phyloP scores from a whole-genome alignment of 2,797 vertebrate genomes.

The Aeoliscus strigatus region DNA sequence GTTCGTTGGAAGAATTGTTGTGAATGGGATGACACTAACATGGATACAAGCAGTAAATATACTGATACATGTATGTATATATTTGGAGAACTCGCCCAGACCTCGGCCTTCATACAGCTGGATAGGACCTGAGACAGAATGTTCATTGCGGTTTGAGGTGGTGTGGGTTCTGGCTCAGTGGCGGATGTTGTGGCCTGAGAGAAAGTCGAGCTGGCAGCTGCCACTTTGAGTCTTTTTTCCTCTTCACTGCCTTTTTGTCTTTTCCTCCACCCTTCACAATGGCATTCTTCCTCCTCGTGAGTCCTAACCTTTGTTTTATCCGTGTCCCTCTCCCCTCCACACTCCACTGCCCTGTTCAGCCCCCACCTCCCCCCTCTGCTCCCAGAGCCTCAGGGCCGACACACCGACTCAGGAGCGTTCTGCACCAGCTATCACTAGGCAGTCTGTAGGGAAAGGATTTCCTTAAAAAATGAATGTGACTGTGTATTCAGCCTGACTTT shows the following conservation, averaged over 20 bases:
- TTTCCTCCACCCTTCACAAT: not conserved
- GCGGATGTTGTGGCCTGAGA: not conserved
- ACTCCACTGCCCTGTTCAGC: conserved; percentile 22
- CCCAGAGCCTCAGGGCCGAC: conserved; percentile 11
- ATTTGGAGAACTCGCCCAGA: too few species aligned
- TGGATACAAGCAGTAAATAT: too few species aligned
- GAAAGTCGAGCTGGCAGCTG: conserved; percentile 5
- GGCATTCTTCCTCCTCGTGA: conserved; percentile 5
- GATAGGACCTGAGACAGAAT: conserved; percentile 5
- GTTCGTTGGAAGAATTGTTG: too few species aligned
- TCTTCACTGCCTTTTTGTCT: conserved; percentile 3
- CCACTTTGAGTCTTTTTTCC: conserved; percentile 7
- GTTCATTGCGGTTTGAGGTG: conserved; percentile 2
- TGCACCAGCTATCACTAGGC: conserved; percentile 16
- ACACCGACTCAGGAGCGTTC: conserved; percentile 13
- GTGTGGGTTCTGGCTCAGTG: conserved; percentile 9
- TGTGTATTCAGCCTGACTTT: conserved; percentile 24
- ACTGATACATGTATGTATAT: too few species aligned
- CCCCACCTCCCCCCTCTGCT: too few species aligned
- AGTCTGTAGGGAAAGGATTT: conserved; percentile 34
- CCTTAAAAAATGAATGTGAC: conserved; percentile 23
- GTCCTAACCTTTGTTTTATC: conserved; percentile 12
- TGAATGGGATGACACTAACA: too few species aligned
- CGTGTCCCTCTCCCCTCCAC: conserved; percentile 15
- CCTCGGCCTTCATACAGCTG: not conserved